Base-by-base conservation (phyloP, 2,113 vertebrate genomes). In the Cephalopterus ornatus region DNA sequence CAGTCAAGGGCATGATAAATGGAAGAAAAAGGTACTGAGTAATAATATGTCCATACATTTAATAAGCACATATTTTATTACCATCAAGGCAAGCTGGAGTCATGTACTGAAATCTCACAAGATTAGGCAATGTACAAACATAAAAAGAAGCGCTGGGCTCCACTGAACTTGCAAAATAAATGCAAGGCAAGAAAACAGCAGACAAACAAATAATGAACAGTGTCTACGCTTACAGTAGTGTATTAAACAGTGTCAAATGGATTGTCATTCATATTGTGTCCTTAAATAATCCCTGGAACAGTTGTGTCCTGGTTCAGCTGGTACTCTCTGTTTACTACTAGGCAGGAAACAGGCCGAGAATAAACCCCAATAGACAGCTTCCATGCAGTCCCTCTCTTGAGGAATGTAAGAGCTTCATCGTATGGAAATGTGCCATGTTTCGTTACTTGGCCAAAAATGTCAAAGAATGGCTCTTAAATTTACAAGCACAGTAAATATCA, bases 351-450 rank as follows among this genome's bases (percentile, higher is more conserved):
- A 56, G 24, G 26, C 46, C 78, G 72, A 61, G 46, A 80, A 76
- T 32, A 84, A 91, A 62, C 50, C 35, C 50, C 46, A 35, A 49
- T 2, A 90, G 50, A 35, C 62, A 91, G 21, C 8, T 84, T 66
- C 46, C 41, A n/a, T 13, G 14, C 19, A 66, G 46, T 16, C 42
- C 50, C 39, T 50, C 73, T 50, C 22, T 50, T 56, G 35, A 71
- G 8, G 46, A 81, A 30, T 10, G 14, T 7, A 42, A 53, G 20
- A 77, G 23, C 33, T 58, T 46, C 49, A 58, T n/a, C 23, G 4
- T 22, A 46, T 4, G 20, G 32, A 58, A 66, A 73, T 8, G 12
- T 1, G 0, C 18, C 1, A 0, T 42, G 47, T 30, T 17, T 59
- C 15, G 6, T 35, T 59, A 21, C 28, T 65, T 58, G 44, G 27